Conservation (phyloP, 2,113 vertebrate species). For the Pseudonaja textilis region DNA sequence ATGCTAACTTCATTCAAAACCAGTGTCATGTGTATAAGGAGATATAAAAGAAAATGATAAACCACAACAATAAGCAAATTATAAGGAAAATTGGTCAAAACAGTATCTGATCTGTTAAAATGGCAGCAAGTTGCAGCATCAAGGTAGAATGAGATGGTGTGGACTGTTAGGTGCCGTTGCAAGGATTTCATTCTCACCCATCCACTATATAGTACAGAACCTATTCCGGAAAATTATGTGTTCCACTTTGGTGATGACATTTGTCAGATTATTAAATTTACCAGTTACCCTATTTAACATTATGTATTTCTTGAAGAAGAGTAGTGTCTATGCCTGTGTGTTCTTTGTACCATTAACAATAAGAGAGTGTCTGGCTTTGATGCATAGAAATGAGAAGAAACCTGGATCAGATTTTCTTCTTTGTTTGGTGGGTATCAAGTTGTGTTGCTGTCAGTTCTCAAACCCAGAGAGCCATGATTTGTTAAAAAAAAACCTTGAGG, state of each 20-base stretch:
- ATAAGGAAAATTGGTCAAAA: neutral
- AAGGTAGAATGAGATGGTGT: neutral
- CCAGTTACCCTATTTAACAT: neutral
- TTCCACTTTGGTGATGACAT: neutral
- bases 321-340: neutral
- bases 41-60: neutral
- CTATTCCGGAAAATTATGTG: neutral
- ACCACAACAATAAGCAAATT: neutral
- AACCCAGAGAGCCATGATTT: neutral
- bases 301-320: neutral
- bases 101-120: neutral
- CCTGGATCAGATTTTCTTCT: neutral
- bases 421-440: conserved; percentile 17
- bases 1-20: neutral
- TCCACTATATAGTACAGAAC: neutral
- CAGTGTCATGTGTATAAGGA: neutral
- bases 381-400: neutral
- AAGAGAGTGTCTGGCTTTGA: neutral
- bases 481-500: conserved; percentile 20
- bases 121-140: neutral
- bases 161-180: neutral
- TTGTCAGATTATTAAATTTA: neutral
- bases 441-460: conserved; percentile 5
- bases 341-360: neutral
- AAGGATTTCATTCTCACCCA: neutral